phyloP scores from a whole-genome alignment of 2,113 vertebrate genomes.

The Pollachius pollachius region DNA sequence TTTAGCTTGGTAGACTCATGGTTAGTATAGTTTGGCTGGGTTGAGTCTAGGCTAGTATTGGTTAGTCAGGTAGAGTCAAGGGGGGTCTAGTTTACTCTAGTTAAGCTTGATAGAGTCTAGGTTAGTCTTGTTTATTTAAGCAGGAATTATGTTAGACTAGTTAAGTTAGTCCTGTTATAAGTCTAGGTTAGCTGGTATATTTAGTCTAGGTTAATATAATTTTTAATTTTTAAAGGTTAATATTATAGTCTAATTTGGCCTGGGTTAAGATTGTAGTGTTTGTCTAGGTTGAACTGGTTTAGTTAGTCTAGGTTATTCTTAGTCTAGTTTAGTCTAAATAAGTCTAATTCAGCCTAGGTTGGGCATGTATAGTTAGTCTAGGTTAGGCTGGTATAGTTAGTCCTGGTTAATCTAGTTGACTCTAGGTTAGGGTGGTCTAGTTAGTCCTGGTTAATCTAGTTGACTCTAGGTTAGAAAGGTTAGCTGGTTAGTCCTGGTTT shows the following conservation, averaged over 20 bases:
- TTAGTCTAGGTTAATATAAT: neutral
- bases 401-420: neutral
- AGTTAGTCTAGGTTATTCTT: neutral
- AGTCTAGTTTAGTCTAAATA: constrained; percentile 3
- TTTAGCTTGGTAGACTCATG: no score
- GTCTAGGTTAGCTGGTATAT: neutral
- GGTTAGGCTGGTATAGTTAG: neutral
- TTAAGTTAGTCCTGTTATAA: no score
- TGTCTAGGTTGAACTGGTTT: neutral
- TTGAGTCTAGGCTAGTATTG: no score
- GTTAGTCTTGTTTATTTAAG: neutral
- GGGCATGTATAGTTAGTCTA: neutral
- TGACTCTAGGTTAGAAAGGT: neutral
- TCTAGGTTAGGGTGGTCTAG: neutral
- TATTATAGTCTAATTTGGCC: neutral
- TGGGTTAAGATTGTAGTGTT: neutral
- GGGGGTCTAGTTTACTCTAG: no score
- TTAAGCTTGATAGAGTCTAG: no score
- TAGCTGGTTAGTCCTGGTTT: neutral
- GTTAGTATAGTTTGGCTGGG: no score
- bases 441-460: neutral
- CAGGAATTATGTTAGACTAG: no score
- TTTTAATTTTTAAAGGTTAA: no score
- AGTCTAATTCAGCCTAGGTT: neutral
- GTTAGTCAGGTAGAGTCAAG: no score